phyloP scores from a whole-genome alignment of 2,797 vertebrate species.

The Gymnothorax reevesii region DNA sequence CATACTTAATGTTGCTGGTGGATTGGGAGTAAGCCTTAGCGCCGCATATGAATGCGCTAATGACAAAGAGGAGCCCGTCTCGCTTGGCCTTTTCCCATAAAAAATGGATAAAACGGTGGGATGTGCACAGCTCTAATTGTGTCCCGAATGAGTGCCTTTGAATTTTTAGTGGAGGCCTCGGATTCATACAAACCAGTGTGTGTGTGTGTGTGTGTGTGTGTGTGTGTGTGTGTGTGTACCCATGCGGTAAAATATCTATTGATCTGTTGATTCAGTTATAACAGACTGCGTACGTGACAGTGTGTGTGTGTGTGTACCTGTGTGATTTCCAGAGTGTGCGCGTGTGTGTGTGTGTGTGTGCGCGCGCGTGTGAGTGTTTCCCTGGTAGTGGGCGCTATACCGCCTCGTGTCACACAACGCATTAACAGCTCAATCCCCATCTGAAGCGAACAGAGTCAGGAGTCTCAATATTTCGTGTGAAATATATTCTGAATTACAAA shows the following conservation, averaged over 20 bases:
- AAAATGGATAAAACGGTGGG: conserved; percentile 65
- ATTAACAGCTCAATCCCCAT: neutral
- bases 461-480: neutral
- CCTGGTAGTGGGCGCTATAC: neutral
- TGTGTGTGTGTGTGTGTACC: neutral
- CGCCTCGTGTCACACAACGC: neutral
- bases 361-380: neutral
- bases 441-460: neutral
- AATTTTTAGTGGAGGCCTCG: conserved; percentile 34
- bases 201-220: neutral
- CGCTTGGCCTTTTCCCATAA: conserved; percentile 55
- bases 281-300: neutral
- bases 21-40: neutral
- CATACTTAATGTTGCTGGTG: neutral
- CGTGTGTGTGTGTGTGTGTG: no score
- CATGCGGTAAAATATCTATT: no score
- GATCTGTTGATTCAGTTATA: no score
- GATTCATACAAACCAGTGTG: conserved; percentile 42
- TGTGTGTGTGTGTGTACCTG: neutral
- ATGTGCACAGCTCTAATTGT: conserved; percentile 67
- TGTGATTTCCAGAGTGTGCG: no score
- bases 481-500: neutral
- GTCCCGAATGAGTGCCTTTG: conserved; percentile 59
- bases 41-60: conserved; percentile 36
- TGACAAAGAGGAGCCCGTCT: conserved; percentile 31